Conservation (phyloP, 2,888 invertebrate species). For the Stenurella melanura region DNA sequence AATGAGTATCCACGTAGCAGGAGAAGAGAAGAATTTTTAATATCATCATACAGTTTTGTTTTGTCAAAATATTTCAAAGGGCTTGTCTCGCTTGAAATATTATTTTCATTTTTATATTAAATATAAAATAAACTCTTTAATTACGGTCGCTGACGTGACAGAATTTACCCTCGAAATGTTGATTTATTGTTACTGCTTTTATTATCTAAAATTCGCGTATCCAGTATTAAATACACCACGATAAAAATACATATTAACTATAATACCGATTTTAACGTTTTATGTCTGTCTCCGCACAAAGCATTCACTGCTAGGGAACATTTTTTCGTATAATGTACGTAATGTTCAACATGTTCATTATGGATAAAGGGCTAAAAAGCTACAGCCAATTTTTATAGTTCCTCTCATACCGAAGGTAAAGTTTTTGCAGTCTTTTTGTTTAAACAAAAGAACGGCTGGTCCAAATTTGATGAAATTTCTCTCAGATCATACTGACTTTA, state of each 20-base stretch:
- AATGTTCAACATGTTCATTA: too few relatives aligned
- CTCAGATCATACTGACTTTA: too few relatives aligned
- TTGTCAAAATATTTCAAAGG: not conserved
- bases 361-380: too few relatives aligned
- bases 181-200: conserved; percentile 11
- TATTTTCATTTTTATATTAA: not conserved
- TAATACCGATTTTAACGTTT: not conserved
- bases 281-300: not conserved
- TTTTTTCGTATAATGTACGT: too few relatives aligned
- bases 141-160: conserved; percentile 2
- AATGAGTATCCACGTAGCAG: not conserved
- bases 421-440: too few relatives aligned
- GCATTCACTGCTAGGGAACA: not conserved
- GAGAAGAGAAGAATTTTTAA: not conserved
- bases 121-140: conserved; percentile 5
- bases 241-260: not conserved
- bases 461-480: too few relatives aligned
- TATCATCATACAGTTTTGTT: conserved; percentile 7
- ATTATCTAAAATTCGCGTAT: not conserved
- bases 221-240: not conserved
- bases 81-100: not conserved
- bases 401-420: too few relatives aligned
- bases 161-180: conserved; percentile 21
- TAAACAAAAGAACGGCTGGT: too few relatives aligned
- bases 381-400: too few relatives aligned